phyloP scores from a whole-genome alignment of 2,888 invertebrate species.

The Acrobasis suavella region DNA sequence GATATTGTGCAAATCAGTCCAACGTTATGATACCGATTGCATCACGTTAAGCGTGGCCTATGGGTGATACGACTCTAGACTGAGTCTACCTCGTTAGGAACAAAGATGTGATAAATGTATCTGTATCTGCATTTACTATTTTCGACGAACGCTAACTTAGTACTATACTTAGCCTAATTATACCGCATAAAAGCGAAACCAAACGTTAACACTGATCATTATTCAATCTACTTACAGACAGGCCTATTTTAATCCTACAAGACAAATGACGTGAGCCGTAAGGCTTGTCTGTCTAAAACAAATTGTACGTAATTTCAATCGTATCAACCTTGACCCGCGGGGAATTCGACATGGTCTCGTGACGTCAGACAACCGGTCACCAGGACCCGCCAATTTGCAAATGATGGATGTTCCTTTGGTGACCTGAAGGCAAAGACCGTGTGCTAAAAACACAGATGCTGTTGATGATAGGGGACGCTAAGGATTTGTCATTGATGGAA shows the following conservation, averaged over 20 bases:
- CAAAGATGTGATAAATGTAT: too few relatives aligned
- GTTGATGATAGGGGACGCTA: too few relatives aligned
- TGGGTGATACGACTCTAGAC: too few relatives aligned
- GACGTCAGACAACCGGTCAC: slow-evolving; percentile 10
- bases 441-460: slow-evolving; percentile 4
- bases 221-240: slow-evolving; percentile 8
- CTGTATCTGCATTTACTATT: background rate
- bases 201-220: slow-evolving; percentile 1
- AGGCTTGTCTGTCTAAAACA: slow-evolving; percentile 3
- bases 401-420: slow-evolving; percentile 13
- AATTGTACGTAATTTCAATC: slow-evolving; percentile 9
- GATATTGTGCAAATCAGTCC: too few relatives aligned
- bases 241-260: slow-evolving; percentile 1
- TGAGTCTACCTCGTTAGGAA: too few relatives aligned
- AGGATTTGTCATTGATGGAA: background rate
- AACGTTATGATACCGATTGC: too few relatives aligned
- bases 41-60: too few relatives aligned
- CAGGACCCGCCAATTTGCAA: background rate
- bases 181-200: background rate
- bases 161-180: background rate
- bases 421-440: background rate
- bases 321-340: slow-evolving; percentile 10
- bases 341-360: slow-evolving; percentile 7
- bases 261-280: slow-evolving; percentile 10
- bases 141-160: background rate